A percentile compares a stretch with the other conserved stretches of the same genome.
phyloP scores from a whole-genome alignment of 2,113 vertebrate genomes.

The Percopsis transmontana region DNA sequence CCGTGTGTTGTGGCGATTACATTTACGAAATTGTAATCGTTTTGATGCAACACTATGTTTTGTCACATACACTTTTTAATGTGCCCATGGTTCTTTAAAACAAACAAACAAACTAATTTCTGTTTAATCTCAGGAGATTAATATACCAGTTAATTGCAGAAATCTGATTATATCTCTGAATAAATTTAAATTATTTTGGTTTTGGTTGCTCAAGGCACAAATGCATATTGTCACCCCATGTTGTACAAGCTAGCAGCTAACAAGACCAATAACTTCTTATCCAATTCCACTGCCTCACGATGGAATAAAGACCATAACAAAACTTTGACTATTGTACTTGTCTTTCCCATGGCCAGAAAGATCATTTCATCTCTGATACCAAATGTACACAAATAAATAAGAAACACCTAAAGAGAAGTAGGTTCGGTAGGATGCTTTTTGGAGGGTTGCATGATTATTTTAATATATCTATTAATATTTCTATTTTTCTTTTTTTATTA shows the following conservation, averaged over 20 bases:
- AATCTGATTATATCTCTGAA: constrained; percentile 68
- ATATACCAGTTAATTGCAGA: constrained; percentile 70
- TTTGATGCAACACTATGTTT: too few species aligned
- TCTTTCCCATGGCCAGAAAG: neutral
- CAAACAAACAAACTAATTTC: constrained; percentile 59
- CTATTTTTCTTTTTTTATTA: too few species aligned
- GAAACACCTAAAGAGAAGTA: too few species aligned
- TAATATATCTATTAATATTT: too few species aligned
- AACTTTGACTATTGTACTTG: constrained; percentile 15
- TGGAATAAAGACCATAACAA: constrained; percentile 22
- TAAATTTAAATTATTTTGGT: constrained; percentile 53
- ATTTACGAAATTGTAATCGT: too few species aligned
- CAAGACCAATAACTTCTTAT: constrained; percentile 36
- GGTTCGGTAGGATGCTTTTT: too few species aligned
- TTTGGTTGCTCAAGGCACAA: constrained; percentile 37
- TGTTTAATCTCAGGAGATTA: constrained; percentile 63
- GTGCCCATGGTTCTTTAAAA: constrained; percentile 20
- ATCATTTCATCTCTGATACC: constrained; percentile 37
- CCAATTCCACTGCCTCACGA: constrained; percentile 12
- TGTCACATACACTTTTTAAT: too few species aligned
- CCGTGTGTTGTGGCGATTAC: too few species aligned
- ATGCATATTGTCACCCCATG: constrained; percentile 42
- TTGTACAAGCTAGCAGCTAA: constrained; percentile 35
- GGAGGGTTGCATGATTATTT: too few species aligned
- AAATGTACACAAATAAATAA: constrained; percentile 25